These are phyloP conservation scores for Porites cylindrica DNA, from an alignment of 92 coral and sea anemone species.

Conservation along the genomic window DNA sequence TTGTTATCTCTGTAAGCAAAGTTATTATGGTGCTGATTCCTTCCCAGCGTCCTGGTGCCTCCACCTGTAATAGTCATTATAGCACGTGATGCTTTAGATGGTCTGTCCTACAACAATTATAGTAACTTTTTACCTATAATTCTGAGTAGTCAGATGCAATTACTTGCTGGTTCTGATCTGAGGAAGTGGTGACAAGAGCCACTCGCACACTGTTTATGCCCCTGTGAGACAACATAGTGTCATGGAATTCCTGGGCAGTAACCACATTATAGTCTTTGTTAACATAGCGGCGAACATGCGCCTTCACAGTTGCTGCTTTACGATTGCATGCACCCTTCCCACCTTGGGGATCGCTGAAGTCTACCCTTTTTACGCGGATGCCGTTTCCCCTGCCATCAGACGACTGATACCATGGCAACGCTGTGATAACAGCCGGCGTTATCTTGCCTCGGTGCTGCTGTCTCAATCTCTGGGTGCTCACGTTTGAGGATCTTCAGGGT, in stretches of 20 bases:
- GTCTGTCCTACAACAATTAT: slow-evolving; percentile 22
- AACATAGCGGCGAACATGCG: slow-evolving; percentile 25
- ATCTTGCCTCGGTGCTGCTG: slow-evolving; percentile 39
- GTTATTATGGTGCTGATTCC: slow-evolving; percentile 36
- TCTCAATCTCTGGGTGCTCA: slow-evolving; percentile 28
- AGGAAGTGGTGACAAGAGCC: slow-evolving; percentile 37
- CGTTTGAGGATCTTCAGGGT: slow-evolving; percentile 43
- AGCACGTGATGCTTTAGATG: slow-evolving; percentile 16
- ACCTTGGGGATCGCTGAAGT: slow-evolving; percentile 43
- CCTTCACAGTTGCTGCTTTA: slow-evolving; percentile 41
- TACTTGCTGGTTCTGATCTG: slow-evolving; percentile 32
- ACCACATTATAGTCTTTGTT: slow-evolving; percentile 39
- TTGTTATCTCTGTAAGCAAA: slow-evolving; percentile 16
- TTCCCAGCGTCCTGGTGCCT: slow-evolving; percentile 32
- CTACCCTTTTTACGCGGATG: slow-evolving; percentile 28
- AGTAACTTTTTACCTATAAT: slow-evolving; percentile 18
- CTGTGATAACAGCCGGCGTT: slow-evolving; percentile 68
- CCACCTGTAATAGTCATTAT: slow-evolving; percentile 11
- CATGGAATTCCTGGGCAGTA: slow-evolving; percentile 40
- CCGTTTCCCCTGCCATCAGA: slow-evolving; percentile 38
- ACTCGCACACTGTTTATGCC: slow-evolving; percentile 41
- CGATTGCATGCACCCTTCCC: slow-evolving; percentile 48
- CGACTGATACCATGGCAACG: slow-evolving; percentile 31
- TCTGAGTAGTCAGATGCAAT: slow-evolving; percentile 20
- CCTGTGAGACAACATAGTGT: slow-evolving; percentile 39